phyloP scores from a whole-genome alignment of 2,888 invertebrate species.

The Zelleria hepariella region DNA sequence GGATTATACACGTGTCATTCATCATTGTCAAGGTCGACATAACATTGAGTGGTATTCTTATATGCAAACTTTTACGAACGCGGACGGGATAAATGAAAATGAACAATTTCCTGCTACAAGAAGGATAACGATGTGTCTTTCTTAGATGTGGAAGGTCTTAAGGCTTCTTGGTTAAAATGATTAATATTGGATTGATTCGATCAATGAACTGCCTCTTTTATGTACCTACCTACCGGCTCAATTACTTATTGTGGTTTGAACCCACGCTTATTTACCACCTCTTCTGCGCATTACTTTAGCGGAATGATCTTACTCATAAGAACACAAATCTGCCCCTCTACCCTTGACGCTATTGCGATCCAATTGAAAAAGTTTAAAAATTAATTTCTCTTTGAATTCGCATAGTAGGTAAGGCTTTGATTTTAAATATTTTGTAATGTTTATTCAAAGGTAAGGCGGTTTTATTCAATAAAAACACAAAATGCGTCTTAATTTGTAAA shows the following conservation, averaged over 20 bases:
- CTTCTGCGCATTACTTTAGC: background rate
- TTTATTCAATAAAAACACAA: too few relatives aligned
- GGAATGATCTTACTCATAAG: too few relatives aligned
- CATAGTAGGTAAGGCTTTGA: too few relatives aligned
- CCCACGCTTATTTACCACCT: background rate
- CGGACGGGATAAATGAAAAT: background rate
- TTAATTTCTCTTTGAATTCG: too few relatives aligned
- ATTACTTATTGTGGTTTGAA: background rate
- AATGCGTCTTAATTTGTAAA: too few relatives aligned
- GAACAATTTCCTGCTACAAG: background rate
- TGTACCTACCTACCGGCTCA: too few relatives aligned
- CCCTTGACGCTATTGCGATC: too few relatives aligned
- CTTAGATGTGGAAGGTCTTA: background rate
- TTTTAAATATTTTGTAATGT: too few relatives aligned
- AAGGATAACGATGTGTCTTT: background rate
- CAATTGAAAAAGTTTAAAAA: too few relatives aligned
- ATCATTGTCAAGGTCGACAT: slow-evolving; percentile 11
- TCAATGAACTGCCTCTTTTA: background rate
- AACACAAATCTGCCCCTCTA: too few relatives aligned
- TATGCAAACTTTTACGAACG: too few relatives aligned
- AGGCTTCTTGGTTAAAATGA: background rate
- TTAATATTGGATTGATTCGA: background rate
- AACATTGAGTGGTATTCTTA: background rate
- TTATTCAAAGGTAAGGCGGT: too few relatives aligned
- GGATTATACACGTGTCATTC: slow-evolving; percentile 7